Evolutionary conservation across 2,888 invertebrate species (phyloP).

Genomic region (Tinea pellionella): DNA sequence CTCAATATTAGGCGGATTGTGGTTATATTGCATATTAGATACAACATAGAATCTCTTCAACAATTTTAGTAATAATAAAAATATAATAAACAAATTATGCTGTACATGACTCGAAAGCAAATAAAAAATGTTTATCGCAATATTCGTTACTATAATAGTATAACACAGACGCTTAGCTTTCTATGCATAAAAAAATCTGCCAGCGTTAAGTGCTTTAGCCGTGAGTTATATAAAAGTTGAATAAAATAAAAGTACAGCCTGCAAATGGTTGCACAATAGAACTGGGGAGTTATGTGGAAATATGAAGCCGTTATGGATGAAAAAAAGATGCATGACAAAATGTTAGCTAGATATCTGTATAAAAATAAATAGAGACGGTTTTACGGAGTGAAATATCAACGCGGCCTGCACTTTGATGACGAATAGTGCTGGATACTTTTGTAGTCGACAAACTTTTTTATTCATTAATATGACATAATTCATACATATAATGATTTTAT

Average conservation of each 20-base stretch:
- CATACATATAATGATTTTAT: too few species aligned
- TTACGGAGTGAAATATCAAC: slow-evolving; percentile 67
- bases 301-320: slow-evolving; percentile 9
- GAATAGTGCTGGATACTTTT: slow-evolving; percentile 39
- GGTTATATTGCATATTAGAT: too few species aligned
- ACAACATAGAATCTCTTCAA: too few species aligned
- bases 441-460: not conserved
- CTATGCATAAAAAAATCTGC: slow-evolving; percentile 7
- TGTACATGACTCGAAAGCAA: too few species aligned
- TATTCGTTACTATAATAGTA: too few species aligned
- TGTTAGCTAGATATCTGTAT: slow-evolving; percentile 30
- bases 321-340: slow-evolving; percentile 52
- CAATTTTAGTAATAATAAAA: too few species aligned
- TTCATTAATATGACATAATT: not conserved
- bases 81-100: too few species aligned
- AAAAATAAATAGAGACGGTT: slow-evolving; percentile 62
- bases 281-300: not conserved
- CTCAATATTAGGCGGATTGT: too few species aligned
- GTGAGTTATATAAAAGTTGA: slow-evolving; percentile 10
- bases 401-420: slow-evolving; percentile 60
- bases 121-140: too few species aligned
- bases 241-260: slow-evolving; percentile 7
- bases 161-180: too few species aligned
- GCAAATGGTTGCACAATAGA: slow-evolving; percentile 9
- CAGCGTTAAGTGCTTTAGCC: slow-evolving; percentile 4